A percentile compares a stretch with the other conserved stretches of the same genome.
phyloP scores from a whole-genome alignment of 2,888 invertebrate species.

The Drosophila paracracens region DNA sequence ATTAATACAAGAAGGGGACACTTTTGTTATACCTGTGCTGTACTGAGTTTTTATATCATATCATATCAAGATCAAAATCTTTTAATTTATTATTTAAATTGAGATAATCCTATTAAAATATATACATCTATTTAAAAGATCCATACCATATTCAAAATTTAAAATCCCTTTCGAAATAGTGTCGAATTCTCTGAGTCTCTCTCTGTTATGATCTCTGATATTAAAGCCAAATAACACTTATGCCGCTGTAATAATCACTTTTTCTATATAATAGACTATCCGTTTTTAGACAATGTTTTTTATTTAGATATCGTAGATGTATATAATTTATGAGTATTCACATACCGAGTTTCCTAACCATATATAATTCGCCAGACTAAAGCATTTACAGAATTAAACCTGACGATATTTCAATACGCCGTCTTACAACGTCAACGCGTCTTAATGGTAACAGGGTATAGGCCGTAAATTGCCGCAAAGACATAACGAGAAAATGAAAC shows the following conservation, averaged over 20 bases:
- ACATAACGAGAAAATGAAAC: slow-evolving; percentile 59
- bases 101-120: neutral
- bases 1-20: neutral
- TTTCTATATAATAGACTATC: neutral
- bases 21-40: neutral
- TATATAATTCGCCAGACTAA: neutral
- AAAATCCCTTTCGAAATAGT: neutral
- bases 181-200: neutral
- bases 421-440: neutral
- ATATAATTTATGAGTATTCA: neutral
- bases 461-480: slow-evolving; percentile 65
- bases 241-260: neutral
- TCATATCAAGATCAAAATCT: neutral
- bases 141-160: neutral
- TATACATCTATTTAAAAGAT: neutral
- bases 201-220: neutral
- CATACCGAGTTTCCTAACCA: neutral
- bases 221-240: neutral
- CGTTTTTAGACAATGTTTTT: neutral
- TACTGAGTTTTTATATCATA: neutral
- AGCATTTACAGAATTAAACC: neutral
- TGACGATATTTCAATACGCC: neutral
- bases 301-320: neutral
- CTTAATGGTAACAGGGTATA: slow-evolving; percentile 27
- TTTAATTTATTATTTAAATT: neutral